These are phyloP conservation scores for Parasteatoda lunata DNA, from an alignment of 2,888 invertebrate genomes.

Conservation along the genomic window DNA sequence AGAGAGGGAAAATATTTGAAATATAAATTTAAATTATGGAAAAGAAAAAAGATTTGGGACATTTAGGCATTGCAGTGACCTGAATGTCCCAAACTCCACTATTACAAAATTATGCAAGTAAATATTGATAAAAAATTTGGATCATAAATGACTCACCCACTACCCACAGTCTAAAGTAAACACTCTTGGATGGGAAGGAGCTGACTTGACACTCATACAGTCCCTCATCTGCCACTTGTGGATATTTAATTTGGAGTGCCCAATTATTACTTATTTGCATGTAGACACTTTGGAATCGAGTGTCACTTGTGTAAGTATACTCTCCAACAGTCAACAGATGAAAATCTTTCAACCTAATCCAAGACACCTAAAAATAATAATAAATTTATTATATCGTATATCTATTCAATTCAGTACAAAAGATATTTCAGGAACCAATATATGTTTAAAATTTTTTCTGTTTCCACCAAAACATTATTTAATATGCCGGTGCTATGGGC, in stretches of 20 bases:
- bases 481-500: too few species aligned
- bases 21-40: too few species aligned
- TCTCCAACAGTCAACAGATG: slow-evolving; percentile 89
- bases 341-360: slow-evolving; percentile 86
- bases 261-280: slow-evolving; percentile 83
- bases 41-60: too few species aligned
- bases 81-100: too few species aligned
- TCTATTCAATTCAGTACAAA: too few species aligned
- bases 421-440: too few species aligned
- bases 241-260: slow-evolving; percentile 92
- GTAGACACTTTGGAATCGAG: slow-evolving; percentile 86
- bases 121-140: too few species aligned
- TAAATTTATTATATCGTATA: not conserved
- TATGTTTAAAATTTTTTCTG: too few species aligned
- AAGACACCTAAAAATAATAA: slow-evolving; percentile 80
- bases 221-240: slow-evolving; percentile 85
- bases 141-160: slow-evolving; percentile 47
- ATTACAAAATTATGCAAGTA: too few species aligned
- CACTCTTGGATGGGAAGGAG: slow-evolving; percentile 84
- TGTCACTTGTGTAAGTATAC: slow-evolving; percentile 91
- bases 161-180: slow-evolving; percentile 66
- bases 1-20: too few species aligned
- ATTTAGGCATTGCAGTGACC: too few species aligned
- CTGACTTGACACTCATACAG: slow-evolving; percentile 89
- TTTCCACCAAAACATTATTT: too few species aligned